Evolutionary conservation across 2,797 vertebrate genomes (phyloP).

Genomic region (Melanotaenia nigrans): DNA sequence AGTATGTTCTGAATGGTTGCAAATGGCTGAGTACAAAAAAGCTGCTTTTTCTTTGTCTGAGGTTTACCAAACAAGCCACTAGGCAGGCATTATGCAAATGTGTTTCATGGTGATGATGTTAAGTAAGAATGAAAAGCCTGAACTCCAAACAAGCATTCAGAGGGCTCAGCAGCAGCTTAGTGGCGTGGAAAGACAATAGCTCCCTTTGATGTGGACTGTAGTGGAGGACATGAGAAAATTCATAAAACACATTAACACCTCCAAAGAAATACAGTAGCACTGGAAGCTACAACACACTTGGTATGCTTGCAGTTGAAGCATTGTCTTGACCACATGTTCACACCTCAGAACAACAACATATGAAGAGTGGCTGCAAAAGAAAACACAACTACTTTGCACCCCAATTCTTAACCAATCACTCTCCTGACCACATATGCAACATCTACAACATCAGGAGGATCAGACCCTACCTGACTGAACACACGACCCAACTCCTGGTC

Average conservation of each 20-base stretch:
- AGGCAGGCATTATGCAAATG: slow-evolving; percentile 7
- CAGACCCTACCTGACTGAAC: too few relatives aligned
- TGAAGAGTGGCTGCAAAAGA: neutral
- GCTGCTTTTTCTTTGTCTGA: neutral
- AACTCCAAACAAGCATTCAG: slow-evolving; percentile 1
- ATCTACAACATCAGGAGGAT: too few relatives aligned
- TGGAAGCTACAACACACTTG: neutral
- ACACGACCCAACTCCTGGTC: too few relatives aligned
- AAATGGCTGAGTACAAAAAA: neutral
- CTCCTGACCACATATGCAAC: neutral
- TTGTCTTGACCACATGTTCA: neutral
- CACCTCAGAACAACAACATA: neutral
- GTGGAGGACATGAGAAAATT: neutral
- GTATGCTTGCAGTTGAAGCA: neutral
- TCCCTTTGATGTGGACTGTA: neutral
- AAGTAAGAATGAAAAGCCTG: slow-evolving; percentile 11
- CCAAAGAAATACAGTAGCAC: neutral
- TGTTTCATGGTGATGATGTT: slow-evolving; percentile 1
- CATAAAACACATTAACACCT: neutral
- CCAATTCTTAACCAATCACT: neutral
- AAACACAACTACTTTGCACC: too few relatives aligned
- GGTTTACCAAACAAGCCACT: neutral
- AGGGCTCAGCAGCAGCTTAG: neutral
- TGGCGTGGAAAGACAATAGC: neutral
- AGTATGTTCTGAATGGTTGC: neutral